Base-by-base conservation (phyloP, 2,888 invertebrate species). In the Latrodectus elegans region DNA sequence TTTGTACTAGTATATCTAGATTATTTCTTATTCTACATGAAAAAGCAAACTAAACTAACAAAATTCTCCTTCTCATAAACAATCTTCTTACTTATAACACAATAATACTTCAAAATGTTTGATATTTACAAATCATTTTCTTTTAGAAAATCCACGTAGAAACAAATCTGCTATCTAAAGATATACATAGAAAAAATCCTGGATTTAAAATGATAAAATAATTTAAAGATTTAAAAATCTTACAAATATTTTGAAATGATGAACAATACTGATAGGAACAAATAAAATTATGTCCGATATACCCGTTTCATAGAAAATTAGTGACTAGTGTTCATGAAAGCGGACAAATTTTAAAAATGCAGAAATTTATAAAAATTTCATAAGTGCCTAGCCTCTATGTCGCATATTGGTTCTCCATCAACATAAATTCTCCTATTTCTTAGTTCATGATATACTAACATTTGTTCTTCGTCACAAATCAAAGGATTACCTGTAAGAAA, bases 381-480 rank as follows among this genome's bases (percentile, higher is more conserved):
- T 53, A 74, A 11, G 53, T 12, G 53, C 12, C 17, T 55, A 8
- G 55, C 51, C 0, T 70, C 60, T 4, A 60, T 67, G 49, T 60
- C 53, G 26, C 88, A 88, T 8, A 51, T 52, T 0, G 88, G 88
- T 14, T 26, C 26, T 22, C 88, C 88, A 14, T 88, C 84, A 6
- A 88, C 70, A 80, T 88, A 84, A 9, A 88, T 80, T 12, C 74
- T 79, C 52, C n/a, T 14, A 67, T 71, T 88, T 64, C 79, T 52
- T 53, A 88, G 64, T 73, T 51, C 55, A 14, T 84, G 84, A 22
- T 82, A 76, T 14, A 84, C 84, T 10, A 17, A 9, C 88, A 84
- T 75, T 60, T 88, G 88, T 26, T 88, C 77, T 26, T 52, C 75
- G 67, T 88, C 88, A 60, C 88, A 88, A 11, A 80, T 22, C 49